These are phyloP conservation scores for Microctenopoma lineatum DNA, from an alignment of 2,797 vertebrate genomes.

Conservation along the genomic window DNA sequence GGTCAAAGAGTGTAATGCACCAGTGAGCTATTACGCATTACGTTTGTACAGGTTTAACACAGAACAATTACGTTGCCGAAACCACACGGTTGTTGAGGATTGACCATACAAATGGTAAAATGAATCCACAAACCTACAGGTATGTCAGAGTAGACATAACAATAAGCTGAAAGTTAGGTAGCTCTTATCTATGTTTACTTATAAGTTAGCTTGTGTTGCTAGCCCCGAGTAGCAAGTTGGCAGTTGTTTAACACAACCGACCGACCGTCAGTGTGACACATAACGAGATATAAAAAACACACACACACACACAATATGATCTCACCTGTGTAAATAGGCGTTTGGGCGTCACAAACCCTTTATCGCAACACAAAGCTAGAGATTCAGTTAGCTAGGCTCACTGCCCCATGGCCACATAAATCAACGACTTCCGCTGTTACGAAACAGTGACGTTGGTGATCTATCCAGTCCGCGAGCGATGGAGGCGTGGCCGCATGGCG, in stretches of 20 bases:
- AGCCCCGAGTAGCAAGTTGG: conserved; percentile 22
- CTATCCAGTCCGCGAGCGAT: conserved; percentile 29
- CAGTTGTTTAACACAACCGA: background rate
- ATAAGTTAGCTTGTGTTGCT: conserved; percentile 48
- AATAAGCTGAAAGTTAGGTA: background rate
- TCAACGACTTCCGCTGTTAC: conserved; percentile 51
- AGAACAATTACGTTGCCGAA: background rate
- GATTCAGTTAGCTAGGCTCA: conserved; percentile 15
- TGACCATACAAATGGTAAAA: background rate
- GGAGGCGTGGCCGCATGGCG: background rate
- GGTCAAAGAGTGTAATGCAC: background rate
- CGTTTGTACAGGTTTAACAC: background rate
- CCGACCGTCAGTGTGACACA: fast-evolving
- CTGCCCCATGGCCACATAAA: conserved; percentile 24
- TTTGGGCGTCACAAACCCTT: background rate
- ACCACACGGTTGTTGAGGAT: background rate
- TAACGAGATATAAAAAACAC: fast-evolving
- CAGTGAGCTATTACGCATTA: background rate
- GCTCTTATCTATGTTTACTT: background rate
- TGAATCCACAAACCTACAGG: background rate
- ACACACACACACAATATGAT: no score
- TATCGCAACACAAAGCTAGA: background rate
- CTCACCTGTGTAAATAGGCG: conserved; percentile 41
- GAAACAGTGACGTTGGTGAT: background rate
- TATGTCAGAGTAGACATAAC: background rate